Conservation (phyloP, 2,113 vertebrate species). For the Ochotona princeps region DNA sequence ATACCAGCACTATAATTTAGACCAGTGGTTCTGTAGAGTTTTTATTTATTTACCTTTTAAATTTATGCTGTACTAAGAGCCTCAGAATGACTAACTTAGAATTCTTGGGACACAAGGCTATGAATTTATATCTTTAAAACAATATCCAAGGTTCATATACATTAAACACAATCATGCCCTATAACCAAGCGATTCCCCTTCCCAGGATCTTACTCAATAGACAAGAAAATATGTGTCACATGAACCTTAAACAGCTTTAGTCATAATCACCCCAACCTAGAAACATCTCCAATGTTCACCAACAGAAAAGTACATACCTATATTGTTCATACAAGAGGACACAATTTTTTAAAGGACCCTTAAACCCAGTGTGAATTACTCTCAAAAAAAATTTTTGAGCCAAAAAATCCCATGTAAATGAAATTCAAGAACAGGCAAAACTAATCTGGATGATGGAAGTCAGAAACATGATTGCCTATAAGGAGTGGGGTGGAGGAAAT, state of each 20-base stretch:
- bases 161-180: slow-evolving; percentile 15
- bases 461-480: neutral
- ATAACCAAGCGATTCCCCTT: neutral
- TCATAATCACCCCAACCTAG: neutral
- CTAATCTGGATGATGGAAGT: slow-evolving; percentile 10
- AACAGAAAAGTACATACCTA: slow-evolving; percentile 11
- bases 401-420: neutral
- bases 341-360: neutral
- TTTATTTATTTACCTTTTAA: neutral
- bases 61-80: neutral
- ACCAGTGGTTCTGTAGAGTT: slow-evolving; percentile 27
- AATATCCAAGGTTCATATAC: neutral
- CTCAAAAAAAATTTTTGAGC: slow-evolving; percentile 30
- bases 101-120: neutral
- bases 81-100: slow-evolving; percentile 42
- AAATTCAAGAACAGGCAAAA: slow-evolving; percentile 31
- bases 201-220: slow-evolving; percentile 31
- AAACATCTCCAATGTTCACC: slow-evolving; percentile 46
- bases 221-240: slow-evolving; percentile 44
- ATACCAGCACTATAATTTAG: slow-evolving; percentile 63
- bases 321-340: neutral
- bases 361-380: slow-evolving; percentile 25
- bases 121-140: neutral
- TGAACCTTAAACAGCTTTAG: neutral
- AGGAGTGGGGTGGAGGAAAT: neutral